Conservation (phyloP, 2,888 invertebrate species). For the Calameuta idolon region DNA sequence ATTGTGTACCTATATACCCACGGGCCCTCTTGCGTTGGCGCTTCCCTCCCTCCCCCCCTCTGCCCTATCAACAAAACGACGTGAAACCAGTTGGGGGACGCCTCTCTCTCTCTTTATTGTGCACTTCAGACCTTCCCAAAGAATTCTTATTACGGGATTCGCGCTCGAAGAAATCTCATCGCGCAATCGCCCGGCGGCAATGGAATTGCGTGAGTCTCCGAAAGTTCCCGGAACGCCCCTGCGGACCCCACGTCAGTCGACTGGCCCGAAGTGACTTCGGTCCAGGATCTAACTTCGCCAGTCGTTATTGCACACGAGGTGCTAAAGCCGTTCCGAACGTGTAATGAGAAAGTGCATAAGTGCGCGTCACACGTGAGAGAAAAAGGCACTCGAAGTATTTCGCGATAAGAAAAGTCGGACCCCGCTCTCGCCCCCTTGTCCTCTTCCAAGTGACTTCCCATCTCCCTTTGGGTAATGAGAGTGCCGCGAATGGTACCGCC, state of each 20-base stretch:
- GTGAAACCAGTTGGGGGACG: constrained; percentile 11
- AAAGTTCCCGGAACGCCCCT: constrained; percentile 39
- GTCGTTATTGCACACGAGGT: neutral
- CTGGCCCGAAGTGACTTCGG: neutral
- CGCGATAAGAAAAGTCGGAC: neutral
- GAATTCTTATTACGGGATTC: constrained; percentile 60
- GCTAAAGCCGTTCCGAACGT: neutral
- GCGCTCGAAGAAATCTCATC: constrained; percentile 58
- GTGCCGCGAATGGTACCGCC: neutral
- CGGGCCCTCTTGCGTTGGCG: neutral
- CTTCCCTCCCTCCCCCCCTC: neutral
- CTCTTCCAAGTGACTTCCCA: neutral
- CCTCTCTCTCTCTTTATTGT: constrained; percentile 50
- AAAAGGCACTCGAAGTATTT: neutral
- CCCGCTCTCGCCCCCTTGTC: neutral
- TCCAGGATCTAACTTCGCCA: neutral
- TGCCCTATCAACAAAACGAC: neutral
- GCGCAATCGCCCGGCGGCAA: constrained; percentile 34
- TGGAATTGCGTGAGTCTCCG: constrained; percentile 49
- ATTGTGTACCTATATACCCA: neutral
- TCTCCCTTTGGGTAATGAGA: neutral
- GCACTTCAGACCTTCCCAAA: constrained; percentile 51
- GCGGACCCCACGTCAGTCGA: neutral
- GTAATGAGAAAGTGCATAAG: neutral
- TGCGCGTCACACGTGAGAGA: neutral